Conservation (phyloP, 1,140 invertebrate genomes). For the Diuraphis noxia region DNA sequence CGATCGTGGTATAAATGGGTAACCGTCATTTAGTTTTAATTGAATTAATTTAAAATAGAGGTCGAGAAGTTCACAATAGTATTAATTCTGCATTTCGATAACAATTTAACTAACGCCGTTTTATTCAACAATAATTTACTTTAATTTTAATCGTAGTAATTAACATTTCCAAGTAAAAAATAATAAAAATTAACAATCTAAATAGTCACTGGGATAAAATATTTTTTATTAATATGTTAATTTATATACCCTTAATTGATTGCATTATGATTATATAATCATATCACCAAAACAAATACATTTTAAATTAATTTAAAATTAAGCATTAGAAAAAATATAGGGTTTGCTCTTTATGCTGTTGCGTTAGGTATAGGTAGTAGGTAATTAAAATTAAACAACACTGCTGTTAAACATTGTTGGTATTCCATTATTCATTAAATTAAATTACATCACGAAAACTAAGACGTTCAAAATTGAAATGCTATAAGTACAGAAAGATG, state of each 20-base stretch:
- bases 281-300: background rate
- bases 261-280: background rate
- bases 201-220: background rate
- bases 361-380: too few relatives aligned
- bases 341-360: background rate
- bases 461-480: background rate
- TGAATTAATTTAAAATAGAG: background rate
- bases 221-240: background rate
- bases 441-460: background rate
- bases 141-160: background rate
- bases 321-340: background rate
- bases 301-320: background rate
- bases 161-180: background rate
- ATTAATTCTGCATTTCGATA: background rate
- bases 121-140: conserved; percentile 1
- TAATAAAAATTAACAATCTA: background rate
- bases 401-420: background rate
- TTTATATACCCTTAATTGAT: background rate
- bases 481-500: background rate
- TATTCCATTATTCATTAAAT: background rate
- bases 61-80: background rate
- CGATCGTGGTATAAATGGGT: background rate
- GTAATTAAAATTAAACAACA: background rate
- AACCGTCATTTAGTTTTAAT: background rate
- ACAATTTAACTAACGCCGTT: background rate